These are phyloP conservation scores for Lacerta bilineata DNA, from an alignment of 2,797 vertebrate genomes.

Conservation along the genomic window DNA sequence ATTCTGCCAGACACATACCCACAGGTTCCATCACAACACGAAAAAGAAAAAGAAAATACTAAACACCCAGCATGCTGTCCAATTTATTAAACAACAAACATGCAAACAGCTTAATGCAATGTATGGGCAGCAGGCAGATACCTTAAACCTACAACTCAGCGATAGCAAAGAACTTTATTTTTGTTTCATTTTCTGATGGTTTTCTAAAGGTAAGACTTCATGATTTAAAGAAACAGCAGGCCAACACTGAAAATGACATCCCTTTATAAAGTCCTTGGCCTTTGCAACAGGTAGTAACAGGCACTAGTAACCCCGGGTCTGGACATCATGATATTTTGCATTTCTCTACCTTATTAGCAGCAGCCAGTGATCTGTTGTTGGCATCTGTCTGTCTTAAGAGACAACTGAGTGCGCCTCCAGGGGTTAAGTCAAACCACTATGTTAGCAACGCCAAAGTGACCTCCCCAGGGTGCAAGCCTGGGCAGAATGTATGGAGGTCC, in stretches of 20 bases:
- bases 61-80: neutral
- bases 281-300: too few species aligned
- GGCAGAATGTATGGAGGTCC: too few species aligned
- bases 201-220: neutral
- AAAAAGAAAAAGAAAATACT: slow-evolving; percentile 4
- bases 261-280: neutral
- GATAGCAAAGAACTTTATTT: neutral
- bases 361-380: neutral
- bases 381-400: too few species aligned
- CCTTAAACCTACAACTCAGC: neutral
- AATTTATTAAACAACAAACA: neutral
- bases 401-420: too few species aligned
- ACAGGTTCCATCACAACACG: slow-evolving; percentile 56
- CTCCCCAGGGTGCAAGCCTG: too few species aligned
- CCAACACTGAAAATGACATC: neutral
- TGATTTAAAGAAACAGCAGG: too few species aligned
- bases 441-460: too few species aligned
- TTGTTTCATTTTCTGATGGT: neutral
- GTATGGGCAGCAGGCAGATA: fast-evolving
- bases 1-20: slow-evolving; percentile 70
- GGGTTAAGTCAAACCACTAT: too few species aligned
- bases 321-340: neutral
- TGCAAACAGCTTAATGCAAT: neutral
- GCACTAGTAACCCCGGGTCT: too few species aligned
- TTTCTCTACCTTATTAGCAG: neutral